Evolutionary conservation across 1,140 invertebrate species (phyloP).

Genomic region (Hylyphantes graminicola): DNA sequence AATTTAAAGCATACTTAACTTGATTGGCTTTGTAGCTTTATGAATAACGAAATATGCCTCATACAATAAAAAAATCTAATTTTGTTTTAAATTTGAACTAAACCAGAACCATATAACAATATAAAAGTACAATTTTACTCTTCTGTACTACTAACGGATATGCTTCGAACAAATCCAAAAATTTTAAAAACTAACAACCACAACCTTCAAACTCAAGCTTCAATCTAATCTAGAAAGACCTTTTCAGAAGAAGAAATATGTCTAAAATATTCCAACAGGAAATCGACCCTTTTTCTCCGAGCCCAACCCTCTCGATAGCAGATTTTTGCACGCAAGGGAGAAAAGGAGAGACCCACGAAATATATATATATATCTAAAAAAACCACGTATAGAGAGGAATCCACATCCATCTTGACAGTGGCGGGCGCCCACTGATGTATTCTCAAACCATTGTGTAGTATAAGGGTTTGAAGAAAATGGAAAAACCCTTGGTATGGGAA

Average conservation of each 20-base stretch:
- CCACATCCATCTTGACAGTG: slow-evolving; percentile 52
- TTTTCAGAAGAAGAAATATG: background rate
- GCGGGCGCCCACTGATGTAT: slow-evolving; percentile 53
- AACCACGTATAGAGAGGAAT: background rate
- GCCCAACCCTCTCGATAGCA: slow-evolving; percentile 41
- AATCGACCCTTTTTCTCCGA: slow-evolving; percentile 42
- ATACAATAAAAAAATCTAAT: no score
- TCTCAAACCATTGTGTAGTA: slow-evolving; percentile 59
- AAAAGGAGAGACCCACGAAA: background rate
- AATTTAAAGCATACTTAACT: no score
- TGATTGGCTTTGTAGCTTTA: no score
- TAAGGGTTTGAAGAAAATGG: slow-evolving; percentile 46
- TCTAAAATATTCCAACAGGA: slow-evolving; percentile 44
- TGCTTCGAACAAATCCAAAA: no score
- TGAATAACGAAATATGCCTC: no score
- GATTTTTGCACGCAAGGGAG: slow-evolving; percentile 28
- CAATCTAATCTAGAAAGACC: no score
- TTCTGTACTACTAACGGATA: no score
- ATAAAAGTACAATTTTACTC: no score
- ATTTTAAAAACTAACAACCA: no score
- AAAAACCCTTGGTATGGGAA: slow-evolving; percentile 31
- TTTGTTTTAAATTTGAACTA: no score
- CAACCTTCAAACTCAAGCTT: no score
- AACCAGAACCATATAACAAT: no score
- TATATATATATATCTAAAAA: slow-evolving; percentile 9